These are phyloP conservation scores for Seira musarum DNA, from an alignment of 2,888 invertebrate genomes.

Conservation along the genomic window DNA sequence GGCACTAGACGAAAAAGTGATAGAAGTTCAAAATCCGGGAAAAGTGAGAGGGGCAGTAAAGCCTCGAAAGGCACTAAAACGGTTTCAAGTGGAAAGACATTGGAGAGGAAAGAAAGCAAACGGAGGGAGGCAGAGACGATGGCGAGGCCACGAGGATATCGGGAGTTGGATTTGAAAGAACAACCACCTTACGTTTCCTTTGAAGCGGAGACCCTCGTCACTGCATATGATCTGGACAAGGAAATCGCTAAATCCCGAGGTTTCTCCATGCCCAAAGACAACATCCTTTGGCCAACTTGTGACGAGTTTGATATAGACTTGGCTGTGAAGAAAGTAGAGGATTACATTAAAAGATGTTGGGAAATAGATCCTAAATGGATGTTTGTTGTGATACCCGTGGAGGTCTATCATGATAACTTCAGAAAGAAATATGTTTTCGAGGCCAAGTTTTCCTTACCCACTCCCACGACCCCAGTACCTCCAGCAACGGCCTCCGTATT, in stretches of 20 bases:
- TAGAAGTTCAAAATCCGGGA: background rate
- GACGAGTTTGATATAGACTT: slow-evolving; percentile 57
- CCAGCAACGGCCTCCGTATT: slow-evolving; percentile 67
- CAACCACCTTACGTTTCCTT: slow-evolving; percentile 24
- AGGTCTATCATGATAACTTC: slow-evolving; percentile 56
- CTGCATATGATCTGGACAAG: slow-evolving; percentile 37
- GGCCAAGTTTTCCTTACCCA: slow-evolving; percentile 64
- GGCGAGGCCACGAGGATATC: slow-evolving; percentile 57
- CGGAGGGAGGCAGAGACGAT: slow-evolving; percentile 39
- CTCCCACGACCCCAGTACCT: slow-evolving; percentile 60
- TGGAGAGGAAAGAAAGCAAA: slow-evolving; percentile 46
- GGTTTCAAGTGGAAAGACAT: background rate
- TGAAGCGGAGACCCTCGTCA: slow-evolving; percentile 44
- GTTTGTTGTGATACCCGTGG: slow-evolving; percentile 56
- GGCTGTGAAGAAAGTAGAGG: slow-evolving; percentile 60
- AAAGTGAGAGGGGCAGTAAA: background rate
- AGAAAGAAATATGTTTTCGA: slow-evolving; percentile 62
- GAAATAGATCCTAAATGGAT: slow-evolving; percentile 62
- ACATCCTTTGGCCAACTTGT: slow-evolving; percentile 65
- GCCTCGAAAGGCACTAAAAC: background rate
- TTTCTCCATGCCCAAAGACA: slow-evolving; percentile 36
- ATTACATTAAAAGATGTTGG: slow-evolving; percentile 65
- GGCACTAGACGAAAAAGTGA: background rate
- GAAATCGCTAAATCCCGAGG: slow-evolving; percentile 46
- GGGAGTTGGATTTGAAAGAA: slow-evolving; percentile 51